These are phyloP conservation scores for Zoanthus solanderi DNA, from an alignment of 92 coral and sea anemone species.

Conservation along the genomic window DNA sequence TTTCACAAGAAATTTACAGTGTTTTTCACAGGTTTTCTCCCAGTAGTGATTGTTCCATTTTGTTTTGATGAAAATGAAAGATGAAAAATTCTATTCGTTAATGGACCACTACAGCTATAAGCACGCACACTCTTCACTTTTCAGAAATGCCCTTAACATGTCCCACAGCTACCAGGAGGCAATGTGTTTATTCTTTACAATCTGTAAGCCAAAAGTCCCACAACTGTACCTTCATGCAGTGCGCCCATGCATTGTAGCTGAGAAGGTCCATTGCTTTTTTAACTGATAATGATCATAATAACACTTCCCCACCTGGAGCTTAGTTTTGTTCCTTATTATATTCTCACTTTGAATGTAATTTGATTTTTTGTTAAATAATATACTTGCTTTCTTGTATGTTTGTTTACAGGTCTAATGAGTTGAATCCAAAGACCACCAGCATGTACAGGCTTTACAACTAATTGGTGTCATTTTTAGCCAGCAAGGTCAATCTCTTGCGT, in stretches of 20 bases:
- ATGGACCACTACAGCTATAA: neutral
- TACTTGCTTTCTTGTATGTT: too few species aligned
- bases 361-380: too few species aligned
- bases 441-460: neutral
- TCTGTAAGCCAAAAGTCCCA: neutral
- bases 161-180: neutral
- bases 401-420: too few species aligned
- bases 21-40: too few species aligned
- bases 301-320: too few species aligned
- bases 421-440: too few species aligned
- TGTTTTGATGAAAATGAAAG: constrained; percentile 12
- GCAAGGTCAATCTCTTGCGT: constrained; percentile 3
- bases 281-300: too few species aligned
- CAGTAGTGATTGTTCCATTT: neutral
- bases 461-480: constrained; percentile 3
- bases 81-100: neutral
- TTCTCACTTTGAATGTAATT: too few species aligned
- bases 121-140: neutral
- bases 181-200: neutral
- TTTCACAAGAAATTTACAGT: too few species aligned
- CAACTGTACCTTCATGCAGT: neutral
- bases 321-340: too few species aligned
- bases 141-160: neutral
- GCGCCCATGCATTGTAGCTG: too few species aligned
- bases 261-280: too few species aligned